Evolutionary conservation across 2,113 vertebrate genomes (phyloP), one percentile per base, ranked within the genome.

Genomic region (Prinia subflava): DNA sequence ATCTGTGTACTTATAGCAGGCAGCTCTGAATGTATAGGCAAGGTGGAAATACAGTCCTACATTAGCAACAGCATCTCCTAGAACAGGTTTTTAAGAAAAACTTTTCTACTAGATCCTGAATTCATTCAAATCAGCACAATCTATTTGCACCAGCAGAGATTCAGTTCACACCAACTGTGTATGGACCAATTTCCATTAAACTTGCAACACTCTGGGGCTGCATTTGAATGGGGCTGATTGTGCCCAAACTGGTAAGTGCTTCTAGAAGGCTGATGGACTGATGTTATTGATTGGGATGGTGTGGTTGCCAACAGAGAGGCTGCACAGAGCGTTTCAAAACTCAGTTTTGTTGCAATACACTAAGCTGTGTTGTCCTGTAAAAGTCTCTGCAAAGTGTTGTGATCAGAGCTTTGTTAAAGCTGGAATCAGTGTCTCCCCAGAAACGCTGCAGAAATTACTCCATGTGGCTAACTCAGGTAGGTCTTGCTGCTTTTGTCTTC

Each of bases 251-350:
- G 23, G 44, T 77, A 88, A 93, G 75, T 74, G 68, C 79, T 89
- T 93, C 79, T 62, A 67, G 64, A 88, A 92, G 50, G 67, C 67
- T 81, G 59, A 76, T 23, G 23, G 74, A 73, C 59, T 53, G n/a
- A 31, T 44, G n/a, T n/a, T 95, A 92, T 56, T 75, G 91, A 94
- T 87, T 95, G 73, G 68, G 33, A 63, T 69, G 50, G 57, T 81
- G 83, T 11, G 35, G 89, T 55, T 67, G 91, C 83, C 83, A 95
- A 83, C 55, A 89, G 71, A 89, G 83, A 71, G 68, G 59, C 83
- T 87, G 42, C 82, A 57, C 1, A 83, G 53, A 83, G 59, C 71
- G 49, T 55, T 93, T 83, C 89, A 70, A 65, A 83, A 37, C 46
- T 67, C 71, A 46, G 22, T 59, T 92, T 78, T 84, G 35, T 74